Base-by-base conservation (phyloP, 2,888 invertebrate species). In the Pristionchus entomophagus region DNA sequence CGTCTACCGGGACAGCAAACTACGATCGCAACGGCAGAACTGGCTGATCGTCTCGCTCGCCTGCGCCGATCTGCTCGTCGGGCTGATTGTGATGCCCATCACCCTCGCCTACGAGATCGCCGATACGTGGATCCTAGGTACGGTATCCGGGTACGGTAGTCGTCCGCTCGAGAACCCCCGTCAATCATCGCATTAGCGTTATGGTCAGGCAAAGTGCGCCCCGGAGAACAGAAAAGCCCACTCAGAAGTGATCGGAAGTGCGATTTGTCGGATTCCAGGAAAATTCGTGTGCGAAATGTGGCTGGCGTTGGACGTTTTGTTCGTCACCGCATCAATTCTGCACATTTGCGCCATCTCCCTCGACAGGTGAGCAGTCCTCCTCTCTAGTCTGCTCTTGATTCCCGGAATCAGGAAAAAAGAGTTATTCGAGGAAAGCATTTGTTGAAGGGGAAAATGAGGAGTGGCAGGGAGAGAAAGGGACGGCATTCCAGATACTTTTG, bases 321-420 rank as follows among this genome's bases (percentile, higher is more conserved):
- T 95, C 80, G 94, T 94, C 85, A 95, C 95, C 6, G 94, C 95
- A 5, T 94, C 94, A 41, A 95, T 95, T 85, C 90, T 94, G 35
- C 95, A 94, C 87, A 93, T 93, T 77, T 93, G 93, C 86, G 91
- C 92, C 38, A 93, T 93, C 62, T 92, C 92, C 8, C 86, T 93
- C 41, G 93, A 93, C 86, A 89, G 83, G 88, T 32, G 78, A 78
- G 35, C 17, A 6, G 32, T 14, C 29, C n/a, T 26, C 38, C n/a
- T 65, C 65, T 35, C 35, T 19, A 65, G 65, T 17, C 10, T 12
- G 29, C 41, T 41, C n/a, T 35, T 38, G 8, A 26, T 49, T 45
- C 29, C 10, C 10, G 5, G 45, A 45, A 77, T 26, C 32, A 12
- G 6, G 29, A 32, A 2, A n/a, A 32, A 73, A 22, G n/a, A n/a